phyloP scores from a whole-genome alignment of 2,888 invertebrate genomes.

The Hylaea fasciaria region DNA sequence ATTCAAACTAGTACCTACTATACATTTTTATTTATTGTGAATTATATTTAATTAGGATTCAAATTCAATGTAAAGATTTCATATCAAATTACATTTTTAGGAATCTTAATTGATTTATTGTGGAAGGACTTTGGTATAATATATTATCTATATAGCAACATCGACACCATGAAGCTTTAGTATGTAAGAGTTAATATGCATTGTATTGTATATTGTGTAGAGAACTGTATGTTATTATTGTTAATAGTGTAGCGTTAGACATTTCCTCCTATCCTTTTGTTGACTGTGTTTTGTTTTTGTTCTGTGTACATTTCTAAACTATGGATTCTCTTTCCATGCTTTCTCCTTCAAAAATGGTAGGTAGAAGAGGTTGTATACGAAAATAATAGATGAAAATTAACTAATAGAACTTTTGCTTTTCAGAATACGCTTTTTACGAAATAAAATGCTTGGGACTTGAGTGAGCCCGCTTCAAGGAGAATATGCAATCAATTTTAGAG shows the following conservation, averaged over 20 bases:
- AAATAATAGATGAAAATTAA: conserved; percentile 64
- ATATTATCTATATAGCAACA: conserved; percentile 24
- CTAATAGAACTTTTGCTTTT: conserved; percentile 51
- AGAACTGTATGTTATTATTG: conserved; percentile 13
- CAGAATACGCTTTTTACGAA: conserved; percentile 39
- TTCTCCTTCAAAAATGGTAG: conserved; percentile 84
- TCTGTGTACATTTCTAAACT: conserved; percentile 68
- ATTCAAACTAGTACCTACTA: no score
- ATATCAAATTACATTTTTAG: no score
- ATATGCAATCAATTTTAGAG: conserved; percentile 15
- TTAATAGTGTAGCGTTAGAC: conserved; percentile 28
- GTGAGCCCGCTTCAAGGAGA: conserved; percentile 36
- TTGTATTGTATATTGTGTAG: conserved; percentile 14
- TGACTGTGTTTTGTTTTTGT: conserved; percentile 49
- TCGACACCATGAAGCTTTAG: conserved; percentile 2
- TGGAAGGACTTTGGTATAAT: not conserved
- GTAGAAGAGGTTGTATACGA: conserved; percentile 83
- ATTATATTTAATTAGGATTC: no score
- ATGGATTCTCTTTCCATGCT: conserved; percentile 84
- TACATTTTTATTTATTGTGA: no score
- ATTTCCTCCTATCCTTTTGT: conserved; percentile 50
- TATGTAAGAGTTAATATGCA: conserved; percentile 2
- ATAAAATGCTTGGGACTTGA: conserved; percentile 45
- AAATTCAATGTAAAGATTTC: no score
- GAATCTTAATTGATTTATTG: not conserved